These are phyloP conservation scores for Kryptopterus vitreolus DNA, from an alignment of 2,797 vertebrate genomes.

Conservation along the genomic window DNA sequence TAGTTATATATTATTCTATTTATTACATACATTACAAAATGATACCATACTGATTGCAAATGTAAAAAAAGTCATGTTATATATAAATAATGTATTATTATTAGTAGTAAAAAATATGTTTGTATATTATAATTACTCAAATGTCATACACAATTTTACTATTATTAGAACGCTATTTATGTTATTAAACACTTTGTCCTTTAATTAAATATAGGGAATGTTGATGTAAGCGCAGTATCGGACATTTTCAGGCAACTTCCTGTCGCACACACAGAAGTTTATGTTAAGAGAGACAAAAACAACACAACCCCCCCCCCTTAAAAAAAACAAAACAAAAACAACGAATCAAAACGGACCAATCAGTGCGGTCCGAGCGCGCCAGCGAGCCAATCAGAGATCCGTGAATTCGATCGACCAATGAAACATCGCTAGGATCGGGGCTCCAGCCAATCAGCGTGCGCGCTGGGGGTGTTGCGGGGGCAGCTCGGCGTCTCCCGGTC, in stretches of 20 bases:
- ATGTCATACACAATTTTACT: no score
- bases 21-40: no score
- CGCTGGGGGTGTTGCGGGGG: slow-evolving; percentile 49
- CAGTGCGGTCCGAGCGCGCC: background rate
- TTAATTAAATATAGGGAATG: background rate
- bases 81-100: no score
- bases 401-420: slow-evolving; percentile 52
- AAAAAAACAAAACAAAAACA: slow-evolving; percentile 24
- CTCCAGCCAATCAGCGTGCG: slow-evolving; percentile 55
- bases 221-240: slow-evolving; percentile 9
- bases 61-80: no score
- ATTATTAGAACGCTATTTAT: no score
- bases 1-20: no score
- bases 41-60: no score
- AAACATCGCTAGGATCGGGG: fast-evolving
- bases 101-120: no score
- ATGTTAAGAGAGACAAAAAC: background rate
- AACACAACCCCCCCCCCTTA: slow-evolving; percentile 3
- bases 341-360: slow-evolving; percentile 43
- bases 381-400: slow-evolving; percentile 54
- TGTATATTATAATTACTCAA: no score
- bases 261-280: background rate
- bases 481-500: slow-evolving; percentile 44
- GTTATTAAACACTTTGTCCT: no score
- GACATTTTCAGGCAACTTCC: slow-evolving; percentile 50